Evolutionary conservation across 2,797 vertebrate species (phyloP).

Genomic region (Peromyscus eremicus): DNA sequence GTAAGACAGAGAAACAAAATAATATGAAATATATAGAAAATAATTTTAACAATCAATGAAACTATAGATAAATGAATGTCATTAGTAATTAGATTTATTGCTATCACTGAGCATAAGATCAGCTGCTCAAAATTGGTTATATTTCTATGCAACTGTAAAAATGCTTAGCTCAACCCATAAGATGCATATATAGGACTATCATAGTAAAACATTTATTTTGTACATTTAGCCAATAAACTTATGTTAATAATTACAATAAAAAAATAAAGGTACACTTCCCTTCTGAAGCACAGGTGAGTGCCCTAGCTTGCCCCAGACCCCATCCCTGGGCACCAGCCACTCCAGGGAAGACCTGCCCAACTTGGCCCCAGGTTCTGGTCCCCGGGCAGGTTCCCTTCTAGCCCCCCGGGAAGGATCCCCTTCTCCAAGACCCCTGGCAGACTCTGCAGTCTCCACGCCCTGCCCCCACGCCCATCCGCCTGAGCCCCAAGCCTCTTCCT

Average conservation of each 20-base stretch:
- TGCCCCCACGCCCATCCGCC: no score
- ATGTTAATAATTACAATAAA: neutral
- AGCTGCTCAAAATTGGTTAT: neutral
- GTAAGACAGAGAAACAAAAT: neutral
- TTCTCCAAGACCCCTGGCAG: no score
- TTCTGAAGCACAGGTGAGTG: no score
- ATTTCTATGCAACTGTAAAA: neutral
- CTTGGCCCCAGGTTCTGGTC: no score
- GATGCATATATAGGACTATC: neutral
- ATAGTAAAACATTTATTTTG: neutral
- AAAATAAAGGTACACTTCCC: no score
- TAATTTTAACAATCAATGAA: constrained; percentile 1
- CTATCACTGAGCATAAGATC: neutral
- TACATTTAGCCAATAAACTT: neutral
- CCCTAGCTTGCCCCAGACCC: no score
- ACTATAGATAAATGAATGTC: neutral
- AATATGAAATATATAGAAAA: constrained; percentile 20
- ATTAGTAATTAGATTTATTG: constrained; percentile 18
- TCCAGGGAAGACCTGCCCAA: no score
- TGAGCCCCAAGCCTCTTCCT: no score
- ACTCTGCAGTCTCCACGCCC: no score
- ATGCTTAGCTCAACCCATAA: neutral
- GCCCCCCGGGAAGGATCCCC: no score
- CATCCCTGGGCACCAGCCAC: no score
- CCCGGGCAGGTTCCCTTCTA: no score